Evolutionary conservation across 2,888 invertebrate genomes (phyloP).

Genomic region (Drosophila antonietae): DNA sequence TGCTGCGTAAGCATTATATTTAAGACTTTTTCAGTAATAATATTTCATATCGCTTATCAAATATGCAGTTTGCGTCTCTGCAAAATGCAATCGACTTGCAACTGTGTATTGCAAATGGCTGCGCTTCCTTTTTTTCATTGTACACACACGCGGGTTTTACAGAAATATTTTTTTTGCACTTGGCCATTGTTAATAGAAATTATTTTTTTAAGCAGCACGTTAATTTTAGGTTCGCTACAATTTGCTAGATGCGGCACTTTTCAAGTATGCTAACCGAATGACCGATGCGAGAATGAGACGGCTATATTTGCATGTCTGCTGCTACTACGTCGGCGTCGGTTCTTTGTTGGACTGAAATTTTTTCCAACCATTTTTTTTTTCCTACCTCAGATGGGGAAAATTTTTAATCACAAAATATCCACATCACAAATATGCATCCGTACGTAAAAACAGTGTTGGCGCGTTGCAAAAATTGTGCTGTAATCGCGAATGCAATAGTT

Average conservation of each 20-base stretch:
- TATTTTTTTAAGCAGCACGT: conserved; percentile 21
- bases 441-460: conserved; percentile 75
- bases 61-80: conserved; percentile 23
- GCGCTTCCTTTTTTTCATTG: conserved; percentile 29
- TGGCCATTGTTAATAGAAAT: conserved; percentile 25
- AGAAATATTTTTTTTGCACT: conserved; percentile 21
- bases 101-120: conserved; percentile 55
- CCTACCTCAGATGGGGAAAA: conserved; percentile 86
- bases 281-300: conserved; percentile 70
- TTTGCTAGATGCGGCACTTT: conserved; percentile 39
- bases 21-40: conserved; percentile 20
- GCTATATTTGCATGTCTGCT: conserved; percentile 83
- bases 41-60: conserved; percentile 38
- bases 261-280: conserved; percentile 44
- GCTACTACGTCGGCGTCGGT: conserved; percentile 81
- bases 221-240: conserved; percentile 30
- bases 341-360: conserved; percentile 78
- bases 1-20: conserved; percentile 52
- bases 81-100: conserved; percentile 33
- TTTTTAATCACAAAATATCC: conserved; percentile 86
- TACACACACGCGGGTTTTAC: conserved; percentile 25
- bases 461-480: conserved; percentile 53
- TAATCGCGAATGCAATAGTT: conserved; percentile 40
- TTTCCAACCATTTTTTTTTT: conserved; percentile 77
- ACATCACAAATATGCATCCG: conserved; percentile 87